Evolutionary conservation across 2,113 vertebrate species (phyloP).

Genomic region (Channa argus): DNA sequence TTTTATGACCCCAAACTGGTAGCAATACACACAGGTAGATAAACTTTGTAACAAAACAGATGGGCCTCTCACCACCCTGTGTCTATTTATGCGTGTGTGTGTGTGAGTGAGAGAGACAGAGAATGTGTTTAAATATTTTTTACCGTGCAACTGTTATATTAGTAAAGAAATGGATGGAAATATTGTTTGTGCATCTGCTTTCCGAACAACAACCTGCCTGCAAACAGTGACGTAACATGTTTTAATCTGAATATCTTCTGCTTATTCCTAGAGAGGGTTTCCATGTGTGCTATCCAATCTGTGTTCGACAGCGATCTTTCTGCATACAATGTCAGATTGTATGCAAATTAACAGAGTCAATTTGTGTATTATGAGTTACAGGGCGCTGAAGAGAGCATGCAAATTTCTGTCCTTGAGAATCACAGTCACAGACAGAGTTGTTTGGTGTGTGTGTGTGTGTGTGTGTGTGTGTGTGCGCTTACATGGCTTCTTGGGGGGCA

Average conservation of each 20-base stretch:
- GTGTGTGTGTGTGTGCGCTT: conserved; percentile 71
- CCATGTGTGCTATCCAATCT: neutral
- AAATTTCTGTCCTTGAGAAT: conserved; percentile 10
- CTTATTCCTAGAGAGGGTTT: neutral
- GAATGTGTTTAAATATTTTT: conserved; percentile 51
- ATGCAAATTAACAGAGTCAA: too few species aligned
- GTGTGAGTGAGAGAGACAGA: conserved; percentile 12
- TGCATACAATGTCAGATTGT: neutral
- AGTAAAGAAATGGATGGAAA: conserved; percentile 35
- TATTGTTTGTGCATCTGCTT: too few species aligned
- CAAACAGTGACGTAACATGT: neutral
- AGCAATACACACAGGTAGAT: conserved; percentile 63
- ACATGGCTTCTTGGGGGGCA: conserved; percentile 99
- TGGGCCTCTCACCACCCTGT: conserved; percentile 60
- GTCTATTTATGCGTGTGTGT: conserved; percentile 48
- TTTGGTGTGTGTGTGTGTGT: conserved; percentile 48
- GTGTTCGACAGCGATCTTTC: neutral
- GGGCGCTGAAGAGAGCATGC: neutral
- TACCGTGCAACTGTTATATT: conserved; percentile 68
- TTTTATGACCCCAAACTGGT: conserved; percentile 75
- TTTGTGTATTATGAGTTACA: neutral
- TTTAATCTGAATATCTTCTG: conserved; percentile 8
- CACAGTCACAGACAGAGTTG: neutral
- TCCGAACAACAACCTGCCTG: neutral
- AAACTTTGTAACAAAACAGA: conserved; percentile 70